Evolutionary conservation across 2,113 vertebrate genomes (phyloP), one percentile per base, ranked within the genome.

Genomic region (Paramormyrops kingsleyae): DNA sequence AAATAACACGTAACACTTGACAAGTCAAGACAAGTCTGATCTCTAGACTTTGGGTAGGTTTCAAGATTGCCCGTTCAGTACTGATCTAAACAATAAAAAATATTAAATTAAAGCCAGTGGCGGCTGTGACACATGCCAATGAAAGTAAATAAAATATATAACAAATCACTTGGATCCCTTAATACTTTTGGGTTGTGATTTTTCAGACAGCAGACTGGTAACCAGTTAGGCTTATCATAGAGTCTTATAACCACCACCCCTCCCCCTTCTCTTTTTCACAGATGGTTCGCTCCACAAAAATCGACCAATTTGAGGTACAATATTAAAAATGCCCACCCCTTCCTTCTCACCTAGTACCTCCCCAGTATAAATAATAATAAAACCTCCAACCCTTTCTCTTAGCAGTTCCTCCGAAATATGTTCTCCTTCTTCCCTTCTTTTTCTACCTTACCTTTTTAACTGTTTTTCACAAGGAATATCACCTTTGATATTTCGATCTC

Each of bases 201-300:
- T 80, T 90, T 52, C 46, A 44, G 83, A 7, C 59, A 86, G 49
- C 49, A 52, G 31, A 87, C 56, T 87, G 83, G 46, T 56, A 90
- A 87, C 19, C 56, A 46, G 62, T 70, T 44, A 50, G n/a, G 19
- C 42, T 35, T 70, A 77, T 24, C 90, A 92, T 93, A 93, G 94
- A 93, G 93, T 92, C 17, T 95, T 95, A 96, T 95, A 96, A 94
- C 91, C 91, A 93, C 92, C 87, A 89, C 95, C 91, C 94, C 92
- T 94, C 93, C 94, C 94, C 94, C 94, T 96, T 96, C 88, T 93
- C 95, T 96, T 93, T 96, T 95, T 94, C 95, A 94, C 96, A 97
- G 96, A 96, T 97, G 96, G 95, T 95, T 95, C 94, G 93, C 94
- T 94, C 91, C 94, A 92, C 94, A 94, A 94, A 80, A 95, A 93